Evolutionary conservation across 1,140 invertebrate species (phyloP).

Genomic region (Zaprionus camerounensis): DNA sequence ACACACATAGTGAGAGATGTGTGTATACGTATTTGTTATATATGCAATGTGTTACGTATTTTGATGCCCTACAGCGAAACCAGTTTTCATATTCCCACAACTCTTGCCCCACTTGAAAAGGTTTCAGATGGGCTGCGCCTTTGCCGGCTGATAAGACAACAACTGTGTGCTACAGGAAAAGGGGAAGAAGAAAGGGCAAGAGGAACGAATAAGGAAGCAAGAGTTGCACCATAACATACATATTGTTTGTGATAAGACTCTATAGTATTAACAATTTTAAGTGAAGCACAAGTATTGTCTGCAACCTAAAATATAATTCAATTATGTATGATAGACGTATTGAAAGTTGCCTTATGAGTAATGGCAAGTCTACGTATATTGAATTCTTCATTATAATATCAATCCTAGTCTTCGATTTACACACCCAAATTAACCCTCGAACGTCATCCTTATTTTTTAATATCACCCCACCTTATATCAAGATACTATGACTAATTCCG

Average conservation of each 20-base stretch:
- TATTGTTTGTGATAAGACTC: not conserved
- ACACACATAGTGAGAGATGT: not conserved
- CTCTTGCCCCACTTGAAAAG: constrained; percentile 63
- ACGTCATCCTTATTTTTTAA: too few species aligned
- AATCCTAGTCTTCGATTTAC: too few species aligned
- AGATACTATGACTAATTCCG: too few species aligned
- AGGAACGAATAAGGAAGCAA: not conserved
- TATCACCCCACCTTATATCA: too few species aligned
- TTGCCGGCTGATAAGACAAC: constrained; percentile 34
- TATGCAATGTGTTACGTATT: constrained; percentile 51
- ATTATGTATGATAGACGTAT: too few species aligned
- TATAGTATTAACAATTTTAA: not conserved
- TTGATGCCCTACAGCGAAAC: constrained; percentile 65
- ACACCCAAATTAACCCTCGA: too few species aligned
- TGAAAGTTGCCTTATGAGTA: too few species aligned
- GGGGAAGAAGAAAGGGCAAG: not conserved
- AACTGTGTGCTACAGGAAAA: not conserved
- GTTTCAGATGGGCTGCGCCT: constrained; percentile 37
- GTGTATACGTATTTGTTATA: constrained; percentile 23
- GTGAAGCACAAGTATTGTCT: not conserved
- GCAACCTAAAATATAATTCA: not conserved
- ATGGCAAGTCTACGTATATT: too few species aligned
- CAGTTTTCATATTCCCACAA: constrained; percentile 70
- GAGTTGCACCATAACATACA: not conserved
- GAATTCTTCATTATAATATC: too few species aligned